A percentile compares a stretch with the other conserved stretches of the same genome.
Evolutionary conservation across 1,140 invertebrate species (phyloP).

Genomic region (Penaeus indicus): DNA sequence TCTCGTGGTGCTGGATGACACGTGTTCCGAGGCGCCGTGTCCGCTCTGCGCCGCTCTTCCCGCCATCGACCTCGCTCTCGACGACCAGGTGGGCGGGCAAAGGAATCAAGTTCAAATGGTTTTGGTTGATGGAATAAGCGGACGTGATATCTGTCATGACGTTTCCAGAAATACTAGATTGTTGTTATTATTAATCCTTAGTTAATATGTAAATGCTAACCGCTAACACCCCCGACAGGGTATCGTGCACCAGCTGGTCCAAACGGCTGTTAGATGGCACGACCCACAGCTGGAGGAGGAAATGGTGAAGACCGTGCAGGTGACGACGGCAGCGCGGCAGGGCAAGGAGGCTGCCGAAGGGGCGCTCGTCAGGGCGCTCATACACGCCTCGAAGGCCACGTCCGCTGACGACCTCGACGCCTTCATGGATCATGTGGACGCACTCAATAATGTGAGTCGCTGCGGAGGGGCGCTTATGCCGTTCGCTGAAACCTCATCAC

Average conservation of each 20-base stretch:
- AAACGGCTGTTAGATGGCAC: slow-evolving; percentile 23
- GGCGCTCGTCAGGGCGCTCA: slow-evolving; percentile 15
- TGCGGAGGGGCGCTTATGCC: too few species aligned
- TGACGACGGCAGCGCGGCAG: background rate
- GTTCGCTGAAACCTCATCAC: too few species aligned
- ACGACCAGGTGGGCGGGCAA: slow-evolving; percentile 35
- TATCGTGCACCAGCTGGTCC: slow-evolving; percentile 24
- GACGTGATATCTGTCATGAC: too few species aligned
- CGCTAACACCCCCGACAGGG: background rate
- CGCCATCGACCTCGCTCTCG: slow-evolving; percentile 37
- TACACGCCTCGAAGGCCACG: slow-evolving; percentile 15
- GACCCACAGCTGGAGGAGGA: slow-evolving; percentile 20
- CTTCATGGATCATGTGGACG: slow-evolving; percentile 27
- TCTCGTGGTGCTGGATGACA: slow-evolving; percentile 43
- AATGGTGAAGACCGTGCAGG: slow-evolving; percentile 3
- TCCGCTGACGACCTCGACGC: background rate
- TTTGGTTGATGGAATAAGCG: too few species aligned
- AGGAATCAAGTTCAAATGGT: background rate
- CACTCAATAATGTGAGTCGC: slow-evolving; percentile 7
- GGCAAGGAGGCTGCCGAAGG: slow-evolving; percentile 23
- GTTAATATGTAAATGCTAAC: background rate
- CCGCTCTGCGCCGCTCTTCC: slow-evolving; percentile 40
- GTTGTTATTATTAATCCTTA: too few species aligned
- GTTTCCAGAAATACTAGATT: too few species aligned
- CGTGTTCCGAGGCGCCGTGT: slow-evolving; percentile 33